Evolutionary conservation across 2,888 invertebrate genomes (phyloP).

Genomic region (Saturnia pavonia): DNA sequence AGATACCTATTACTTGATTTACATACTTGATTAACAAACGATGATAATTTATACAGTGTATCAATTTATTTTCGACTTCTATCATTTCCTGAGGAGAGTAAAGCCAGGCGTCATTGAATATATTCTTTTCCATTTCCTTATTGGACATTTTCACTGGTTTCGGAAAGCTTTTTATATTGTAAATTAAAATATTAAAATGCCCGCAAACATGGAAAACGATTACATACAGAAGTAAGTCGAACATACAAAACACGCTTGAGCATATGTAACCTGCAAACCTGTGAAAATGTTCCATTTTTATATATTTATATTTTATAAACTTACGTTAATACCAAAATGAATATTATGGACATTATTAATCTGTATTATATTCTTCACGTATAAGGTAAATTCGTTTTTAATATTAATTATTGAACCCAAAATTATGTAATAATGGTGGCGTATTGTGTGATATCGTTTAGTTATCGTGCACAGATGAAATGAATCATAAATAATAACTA

Average conservation of each 20-base stretch:
- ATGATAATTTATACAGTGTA: constrained; percentile 29
- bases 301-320: too few species aligned
- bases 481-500: too few species aligned
- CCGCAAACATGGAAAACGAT: constrained; percentile 19
- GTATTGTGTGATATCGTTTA: too few species aligned
- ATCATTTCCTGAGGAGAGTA: constrained; percentile 4
- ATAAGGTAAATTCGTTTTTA: too few species aligned
- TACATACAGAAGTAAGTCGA: constrained; percentile 16
- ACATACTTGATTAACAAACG: constrained; percentile 30
- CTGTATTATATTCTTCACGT: too few species aligned
- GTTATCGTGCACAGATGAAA: too few species aligned
- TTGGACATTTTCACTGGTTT: not conserved
- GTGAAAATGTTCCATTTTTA: not conserved
- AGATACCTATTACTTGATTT: not conserved
- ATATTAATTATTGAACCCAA: too few species aligned
- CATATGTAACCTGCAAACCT: constrained; percentile 11
- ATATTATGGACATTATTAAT: too few species aligned
- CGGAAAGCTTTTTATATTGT: constrained; percentile 14
- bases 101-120: not conserved
- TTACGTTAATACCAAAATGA: too few species aligned
- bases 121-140: not conserved
- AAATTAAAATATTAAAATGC: constrained; percentile 17
- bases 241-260: constrained; percentile 11
- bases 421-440: too few species aligned
- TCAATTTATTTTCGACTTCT: constrained; percentile 21